These are phyloP conservation scores for Henricia sp. DNA, from an alignment of 53 echinoderm and acorn worm species.

Conservation along the genomic window DNA sequence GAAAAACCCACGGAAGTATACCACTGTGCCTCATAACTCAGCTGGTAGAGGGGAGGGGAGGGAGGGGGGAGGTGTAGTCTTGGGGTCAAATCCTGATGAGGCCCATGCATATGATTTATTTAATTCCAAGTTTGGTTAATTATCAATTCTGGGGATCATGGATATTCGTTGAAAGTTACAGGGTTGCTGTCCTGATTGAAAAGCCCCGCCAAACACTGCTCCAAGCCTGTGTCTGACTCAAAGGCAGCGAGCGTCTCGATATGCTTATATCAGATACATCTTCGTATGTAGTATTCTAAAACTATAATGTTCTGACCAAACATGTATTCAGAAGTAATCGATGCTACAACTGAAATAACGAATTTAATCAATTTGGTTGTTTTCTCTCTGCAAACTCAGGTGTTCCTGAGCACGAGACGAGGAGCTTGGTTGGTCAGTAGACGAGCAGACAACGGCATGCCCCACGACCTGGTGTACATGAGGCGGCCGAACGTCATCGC, in stretches of 20 bases:
- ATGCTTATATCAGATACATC: background rate
- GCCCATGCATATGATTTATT: too few species aligned
- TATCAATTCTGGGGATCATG: too few species aligned
- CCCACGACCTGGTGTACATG: constrained; percentile 51
- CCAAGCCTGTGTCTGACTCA: background rate
- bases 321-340: background rate
- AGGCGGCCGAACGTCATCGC: constrained; percentile 12
- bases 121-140: too few species aligned
- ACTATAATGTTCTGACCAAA: background rate
- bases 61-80: too few species aligned
- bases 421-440: constrained; percentile 78
- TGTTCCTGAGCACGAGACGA: constrained; percentile 73
- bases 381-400: constrained; percentile 35
- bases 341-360: too few species aligned
- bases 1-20: too few species aligned
- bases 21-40: too few species aligned
- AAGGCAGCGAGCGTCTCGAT: background rate
- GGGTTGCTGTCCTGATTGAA: too few species aligned
- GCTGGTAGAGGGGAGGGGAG: too few species aligned
- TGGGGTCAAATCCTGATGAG: too few species aligned
- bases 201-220: background rate
- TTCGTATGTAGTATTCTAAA: too few species aligned
- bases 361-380: background rate
- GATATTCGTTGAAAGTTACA: too few species aligned
- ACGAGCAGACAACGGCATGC: constrained; percentile 59